Evolutionary conservation across 2,888 invertebrate species (phyloP).

Genomic region (Miltochrista miniata): DNA sequence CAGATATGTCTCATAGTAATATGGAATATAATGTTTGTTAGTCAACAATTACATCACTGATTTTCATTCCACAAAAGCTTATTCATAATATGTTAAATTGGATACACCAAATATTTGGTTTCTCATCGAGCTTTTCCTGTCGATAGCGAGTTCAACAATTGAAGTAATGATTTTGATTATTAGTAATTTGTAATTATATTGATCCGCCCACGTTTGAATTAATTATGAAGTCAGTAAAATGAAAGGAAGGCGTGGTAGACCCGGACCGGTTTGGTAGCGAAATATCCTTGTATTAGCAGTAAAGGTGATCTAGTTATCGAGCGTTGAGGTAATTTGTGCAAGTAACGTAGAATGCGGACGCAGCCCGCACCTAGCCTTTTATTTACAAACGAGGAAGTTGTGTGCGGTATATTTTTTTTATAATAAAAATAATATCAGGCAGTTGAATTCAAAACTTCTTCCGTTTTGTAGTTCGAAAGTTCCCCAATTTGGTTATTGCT

Average conservation of each 20-base stretch:
- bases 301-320: constrained; percentile 75
- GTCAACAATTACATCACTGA: constrained; percentile 19
- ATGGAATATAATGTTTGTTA: neutral
- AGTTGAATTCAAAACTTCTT: too few species aligned
- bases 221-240: constrained; percentile 65
- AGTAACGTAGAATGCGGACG: constrained; percentile 76
- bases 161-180: constrained; percentile 34
- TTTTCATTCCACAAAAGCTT: constrained; percentile 27
- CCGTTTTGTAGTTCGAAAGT: too few species aligned
- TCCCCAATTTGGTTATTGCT: too few species aligned
- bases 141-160: constrained; percentile 22
- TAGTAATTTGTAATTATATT: constrained; percentile 36
- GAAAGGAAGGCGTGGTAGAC: constrained; percentile 76
- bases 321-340: constrained; percentile 49
- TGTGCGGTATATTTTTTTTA: constrained; percentile 35
- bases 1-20: neutral
- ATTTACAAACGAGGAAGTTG: constrained; percentile 67
- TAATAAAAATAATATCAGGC: neutral
- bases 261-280: constrained; percentile 60
- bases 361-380: constrained; percentile 61
- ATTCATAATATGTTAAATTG: constrained; percentile 32
- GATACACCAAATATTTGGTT: constrained; percentile 32
- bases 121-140: constrained; percentile 30
- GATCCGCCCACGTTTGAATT: constrained; percentile 46
- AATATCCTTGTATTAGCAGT: constrained; percentile 73